Percentiles rank a stretch among this genome's conserved stretches.
phyloP scores from a whole-genome alignment of 1,140 invertebrate genomes.

The Papilio polyxenes region DNA sequence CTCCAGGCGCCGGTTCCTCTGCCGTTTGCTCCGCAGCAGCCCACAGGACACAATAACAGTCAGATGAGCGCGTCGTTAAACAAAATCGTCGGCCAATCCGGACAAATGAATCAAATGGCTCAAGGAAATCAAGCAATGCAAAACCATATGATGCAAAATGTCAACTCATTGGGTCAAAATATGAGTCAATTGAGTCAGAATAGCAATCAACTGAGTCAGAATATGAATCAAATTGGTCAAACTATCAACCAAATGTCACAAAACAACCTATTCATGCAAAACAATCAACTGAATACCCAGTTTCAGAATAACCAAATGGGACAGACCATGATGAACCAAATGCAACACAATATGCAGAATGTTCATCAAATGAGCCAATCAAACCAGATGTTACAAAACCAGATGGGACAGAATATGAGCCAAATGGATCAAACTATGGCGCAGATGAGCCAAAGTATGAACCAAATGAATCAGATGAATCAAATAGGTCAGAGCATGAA shows the following conservation, averaged over 20 bases:
- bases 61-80: conserved; percentile 62
- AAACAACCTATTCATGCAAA: conserved; percentile 60
- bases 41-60: conserved; percentile 55
- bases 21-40: conserved; percentile 68
- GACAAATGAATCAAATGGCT: conserved; percentile 53
- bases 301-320: conserved; percentile 65
- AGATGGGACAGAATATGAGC: conserved; percentile 52
- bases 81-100: conserved; percentile 57
- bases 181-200: conserved; percentile 36
- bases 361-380: conserved; percentile 54
- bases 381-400: conserved; percentile 49
- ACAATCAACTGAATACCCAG: conserved; percentile 57
- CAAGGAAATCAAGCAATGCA: conserved; percentile 54
- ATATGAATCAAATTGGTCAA: conserved; percentile 53
- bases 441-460: conserved; percentile 49
- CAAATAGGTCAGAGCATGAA: conserved; percentile 54
- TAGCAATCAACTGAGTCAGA: conserved; percentile 37
- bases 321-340: conserved; percentile 57
- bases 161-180: conserved; percentile 55
- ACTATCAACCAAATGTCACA: conserved; percentile 49
- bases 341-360: conserved; percentile 51
- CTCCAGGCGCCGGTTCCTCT: conserved; percentile 69
- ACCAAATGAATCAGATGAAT: conserved; percentile 55
- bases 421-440: conserved; percentile 49
- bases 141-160: conserved; percentile 51